A percentile compares a stretch with the other conserved stretches of the same genome.
Evolutionary conservation across 1,140 invertebrate genomes (phyloP).

Genomic region (Dendrolimus punctatus): DNA sequence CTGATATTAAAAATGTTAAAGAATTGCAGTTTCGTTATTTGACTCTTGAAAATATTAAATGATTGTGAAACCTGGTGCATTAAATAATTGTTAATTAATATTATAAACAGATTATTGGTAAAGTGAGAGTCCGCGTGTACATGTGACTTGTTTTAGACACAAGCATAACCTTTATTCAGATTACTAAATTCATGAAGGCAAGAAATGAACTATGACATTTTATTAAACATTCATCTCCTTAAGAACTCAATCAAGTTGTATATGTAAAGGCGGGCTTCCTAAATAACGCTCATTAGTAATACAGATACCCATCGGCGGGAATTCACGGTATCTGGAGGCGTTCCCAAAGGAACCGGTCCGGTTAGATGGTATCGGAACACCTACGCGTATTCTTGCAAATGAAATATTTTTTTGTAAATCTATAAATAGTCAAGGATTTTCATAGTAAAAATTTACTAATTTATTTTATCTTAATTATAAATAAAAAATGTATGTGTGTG

Average conservation of each 20-base stretch:
- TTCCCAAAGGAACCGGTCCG: conserved; percentile 17
- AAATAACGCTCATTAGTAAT: conserved; percentile 28
- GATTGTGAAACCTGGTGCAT: not conserved
- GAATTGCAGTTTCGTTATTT: too few relatives aligned
- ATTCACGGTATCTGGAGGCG: conserved; percentile 14
- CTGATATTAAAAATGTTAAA: too few relatives aligned
- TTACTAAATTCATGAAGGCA: not conserved
- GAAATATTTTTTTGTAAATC: conserved; percentile 1
- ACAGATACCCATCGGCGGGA: conserved; percentile 13
- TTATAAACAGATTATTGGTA: not conserved
- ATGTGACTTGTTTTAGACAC: not conserved
- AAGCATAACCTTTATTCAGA: not conserved
- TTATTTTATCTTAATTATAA: too few relatives aligned
- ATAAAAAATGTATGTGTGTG: too few relatives aligned
- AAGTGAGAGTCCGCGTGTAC: not conserved
- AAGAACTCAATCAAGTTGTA: conserved; percentile 1
- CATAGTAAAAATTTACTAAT: too few relatives aligned
- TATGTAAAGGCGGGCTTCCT: conserved; percentile 19
- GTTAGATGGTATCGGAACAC: conserved; percentile 11
- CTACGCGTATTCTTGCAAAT: not conserved
- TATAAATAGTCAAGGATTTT: too few relatives aligned
- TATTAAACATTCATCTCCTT: not conserved
- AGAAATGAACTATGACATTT: not conserved
- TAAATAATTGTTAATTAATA: not conserved
- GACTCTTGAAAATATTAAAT: too few relatives aligned